These are phyloP conservation scores for Oncorhynchus nerka DNA, from an alignment of 2,113 vertebrate species.

Conservation along the genomic window DNA sequence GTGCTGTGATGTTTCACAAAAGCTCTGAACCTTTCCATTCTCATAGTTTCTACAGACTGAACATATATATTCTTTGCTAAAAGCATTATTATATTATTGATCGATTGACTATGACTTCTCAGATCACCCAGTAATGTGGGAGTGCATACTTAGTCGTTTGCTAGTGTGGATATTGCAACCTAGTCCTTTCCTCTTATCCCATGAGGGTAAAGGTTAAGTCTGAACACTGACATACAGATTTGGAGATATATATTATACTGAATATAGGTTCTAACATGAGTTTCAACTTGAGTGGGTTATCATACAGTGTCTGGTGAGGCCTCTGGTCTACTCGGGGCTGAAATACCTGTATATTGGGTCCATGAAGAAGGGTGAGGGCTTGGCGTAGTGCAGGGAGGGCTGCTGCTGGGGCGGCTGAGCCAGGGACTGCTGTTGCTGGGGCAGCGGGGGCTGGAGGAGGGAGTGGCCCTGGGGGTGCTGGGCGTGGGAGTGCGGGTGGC, in stretches of 20 bases:
- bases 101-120: no score
- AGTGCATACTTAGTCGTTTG: no score
- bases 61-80: no score
- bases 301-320: background rate
- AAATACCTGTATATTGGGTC: conserved; percentile 99
- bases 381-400: conserved; percentile 93
- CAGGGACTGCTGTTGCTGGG: conserved; percentile 82
- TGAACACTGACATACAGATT: background rate
- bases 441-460: conserved; percentile 80
- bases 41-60: no score
- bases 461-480: conserved; percentile 59
- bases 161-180: no score
- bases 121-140: no score
- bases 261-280: background rate
- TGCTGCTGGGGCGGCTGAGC: conserved; percentile 86
- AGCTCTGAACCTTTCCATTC: no score
- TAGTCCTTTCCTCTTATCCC: no score
- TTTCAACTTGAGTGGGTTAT: background rate
- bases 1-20: no score
- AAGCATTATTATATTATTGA: no score
- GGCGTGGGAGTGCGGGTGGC: conserved; percentile 77
- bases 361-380: conserved; percentile 98
- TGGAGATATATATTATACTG: background rate
- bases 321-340: conserved; percentile 73
- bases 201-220: no score